Evolutionary conservation across 2,888 invertebrate genomes (phyloP), one percentile per base, ranked within the genome.

Genomic region (Pollenia angustigena): DNA sequence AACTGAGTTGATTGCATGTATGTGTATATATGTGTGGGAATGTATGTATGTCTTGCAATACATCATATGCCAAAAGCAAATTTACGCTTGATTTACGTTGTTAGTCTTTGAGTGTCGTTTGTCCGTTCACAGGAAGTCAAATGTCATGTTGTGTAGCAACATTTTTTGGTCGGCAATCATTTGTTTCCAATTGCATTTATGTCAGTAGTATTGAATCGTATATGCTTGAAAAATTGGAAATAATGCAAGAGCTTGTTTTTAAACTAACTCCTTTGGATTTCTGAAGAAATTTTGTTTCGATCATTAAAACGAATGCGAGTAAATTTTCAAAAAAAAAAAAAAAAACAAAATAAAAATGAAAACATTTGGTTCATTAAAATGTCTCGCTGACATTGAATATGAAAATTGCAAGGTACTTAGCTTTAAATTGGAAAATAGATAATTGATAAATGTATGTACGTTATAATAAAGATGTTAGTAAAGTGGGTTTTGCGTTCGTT

Each of bases 41-140:
- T 80, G 46, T 48, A 10, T 80, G 11, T 58, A 48, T 81, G 46
- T n/a, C 79, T 79, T 74, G 78, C 82, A 62, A 82, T 85, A 82
- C 74, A 79, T 85, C 79, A 85, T 79, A 79, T 82, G 79, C 74
- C 82, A 79, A 82, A 79, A 79, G 81, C 82, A 85, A 78, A 82
- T 82, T 74, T 85, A 75, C 62, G 78, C 82, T 85, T 85, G 85
- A 85, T 82, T 85, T 85, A 81, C 81, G 82, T 82, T 82, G 78
- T 82, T 85, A 78, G 78, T 79, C 74, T 62, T 78, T 79, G 48
- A 60, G 46, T 81, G 81, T 78, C 68, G 78, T 69, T 12, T 74
- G 18, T 64, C 74, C 74, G 46, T 78, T 82, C 82, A 62, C 66
- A 85, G 81, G 66, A 82, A 85, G 85, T 85, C 72, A 85, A 85